Percentiles rank a stretch among this genome's conserved stretches.
Conservation (phyloP, 2,888 invertebrate genomes). For the Eupithecia abbreviata region DNA sequence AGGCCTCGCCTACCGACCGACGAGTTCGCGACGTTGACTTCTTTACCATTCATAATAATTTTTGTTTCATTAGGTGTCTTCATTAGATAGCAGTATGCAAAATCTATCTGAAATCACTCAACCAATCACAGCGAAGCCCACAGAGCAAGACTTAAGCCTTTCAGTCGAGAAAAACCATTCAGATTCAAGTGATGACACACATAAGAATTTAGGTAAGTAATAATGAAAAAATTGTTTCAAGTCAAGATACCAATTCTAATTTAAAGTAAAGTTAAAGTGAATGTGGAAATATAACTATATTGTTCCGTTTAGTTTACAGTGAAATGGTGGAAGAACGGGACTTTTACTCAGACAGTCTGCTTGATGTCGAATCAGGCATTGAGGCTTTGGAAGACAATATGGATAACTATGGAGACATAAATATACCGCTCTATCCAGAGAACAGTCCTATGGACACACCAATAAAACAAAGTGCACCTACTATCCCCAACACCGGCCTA, state of each 20-base stretch:
- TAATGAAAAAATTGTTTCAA: slow-evolving; percentile 6
- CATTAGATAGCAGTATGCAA: slow-evolving; percentile 78
- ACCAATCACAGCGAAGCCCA: slow-evolving; percentile 75
- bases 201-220: slow-evolving; percentile 73
- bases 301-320: slow-evolving; percentile 56
- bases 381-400: slow-evolving; percentile 79
- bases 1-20: too few species aligned
- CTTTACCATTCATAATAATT: background rate
- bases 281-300: background rate
- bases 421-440: slow-evolving; percentile 45
- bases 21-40: too few species aligned
- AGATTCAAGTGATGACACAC: slow-evolving; percentile 78
- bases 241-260: slow-evolving; percentile 1
- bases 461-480: slow-evolving; percentile 41
- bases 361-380: slow-evolving; percentile 81
- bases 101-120: slow-evolving; percentile 80
- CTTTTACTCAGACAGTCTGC: slow-evolving; percentile 57
- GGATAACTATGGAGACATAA: slow-evolving; percentile 66
- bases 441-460: slow-evolving; percentile 49
- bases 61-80: slow-evolving; percentile 67
- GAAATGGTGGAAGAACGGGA: slow-evolving; percentile 64
- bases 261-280: background rate
- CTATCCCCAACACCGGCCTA: slow-evolving; percentile 56
- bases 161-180: slow-evolving; percentile 63
- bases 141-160: slow-evolving; percentile 64